Evolutionary conservation across 1,140 invertebrate species (phyloP), one percentile per base, ranked within the genome.

Genomic region (Trachymyrmex cornetzi): DNA sequence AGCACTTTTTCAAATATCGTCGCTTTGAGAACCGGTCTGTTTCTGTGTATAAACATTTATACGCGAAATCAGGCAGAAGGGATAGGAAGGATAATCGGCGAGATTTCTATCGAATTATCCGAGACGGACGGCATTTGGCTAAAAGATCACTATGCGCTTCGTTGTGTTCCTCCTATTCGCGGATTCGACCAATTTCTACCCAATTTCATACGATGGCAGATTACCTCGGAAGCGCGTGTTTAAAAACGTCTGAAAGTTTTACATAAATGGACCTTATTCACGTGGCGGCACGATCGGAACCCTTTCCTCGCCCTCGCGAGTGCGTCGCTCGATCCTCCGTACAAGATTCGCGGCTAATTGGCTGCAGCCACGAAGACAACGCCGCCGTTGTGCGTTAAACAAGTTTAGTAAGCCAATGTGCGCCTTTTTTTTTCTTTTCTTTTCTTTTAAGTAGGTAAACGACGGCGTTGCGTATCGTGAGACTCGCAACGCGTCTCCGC

Each of bases 291-390:
- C 64, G 55, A 63, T 88, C 86, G 79, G 6, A 64, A 61, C 77
- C 80, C 84, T 87, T 71, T 85, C 66, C 66, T 63, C 71, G 30
- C 30, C 30, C 30, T 55, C 38, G 53, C 74, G 55, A 22, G 50
- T 30, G 44, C 77, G 53, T 64, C 81, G 86, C 85, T 34, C 87
- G 92, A 93, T 93, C 88, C 90, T 86, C 81, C 64, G 57, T 59
- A 77, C 87, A 80, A 90, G 93, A 93, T 94, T 91, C 87, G 91
- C 90, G 88, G 87, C 89, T 93, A 93, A 94, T 94, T 94, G 92
- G 90, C 92, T 92, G 92, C 92, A 91, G 89, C 91, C 88, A 92
- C 88, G 63, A 92, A 89, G 86, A 93, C 93, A 93, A 93, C 87
- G 93, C 63, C 66, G 77, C 87, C 92, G 88, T 93, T 93, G 93